A percentile compares a stretch with the other conserved stretches of the same genome.
Evolutionary conservation across 2,113 vertebrate genomes (phyloP).

Genomic region (Lampris incognitus): DNA sequence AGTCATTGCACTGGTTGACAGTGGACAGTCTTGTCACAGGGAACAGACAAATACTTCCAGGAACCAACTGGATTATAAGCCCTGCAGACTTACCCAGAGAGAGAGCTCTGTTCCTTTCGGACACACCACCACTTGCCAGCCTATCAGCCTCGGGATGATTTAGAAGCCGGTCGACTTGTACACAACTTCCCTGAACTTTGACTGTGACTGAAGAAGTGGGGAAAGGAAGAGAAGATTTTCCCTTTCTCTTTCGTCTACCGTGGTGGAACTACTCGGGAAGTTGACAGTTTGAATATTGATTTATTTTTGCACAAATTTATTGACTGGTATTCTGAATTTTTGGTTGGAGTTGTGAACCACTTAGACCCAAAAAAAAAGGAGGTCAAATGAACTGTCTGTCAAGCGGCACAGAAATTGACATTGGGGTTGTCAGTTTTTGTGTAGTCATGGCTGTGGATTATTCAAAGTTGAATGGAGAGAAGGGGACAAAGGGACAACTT

Average conservation of each 20-base stretch:
- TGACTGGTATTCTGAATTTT: too few relatives aligned
- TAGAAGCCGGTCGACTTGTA: neutral
- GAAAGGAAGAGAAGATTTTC: neutral
- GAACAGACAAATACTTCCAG: conserved; percentile 25
- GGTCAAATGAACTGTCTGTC: neutral
- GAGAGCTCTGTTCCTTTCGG: conserved; percentile 13
- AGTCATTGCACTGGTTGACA: conserved; percentile 22
- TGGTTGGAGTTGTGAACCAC: too few relatives aligned
- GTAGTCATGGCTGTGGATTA: neutral
- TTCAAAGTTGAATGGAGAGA: neutral
- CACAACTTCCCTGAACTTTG: neutral
- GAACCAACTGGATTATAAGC: conserved; percentile 28
- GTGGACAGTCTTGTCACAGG: neutral
- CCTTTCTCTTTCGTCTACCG: neutral
- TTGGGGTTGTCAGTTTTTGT: neutral
- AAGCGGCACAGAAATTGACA: neutral
- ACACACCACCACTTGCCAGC: neutral
- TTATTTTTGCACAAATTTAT: too few relatives aligned
- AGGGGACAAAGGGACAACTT: neutral
- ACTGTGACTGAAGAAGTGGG: neutral
- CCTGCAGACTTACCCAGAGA: conserved; percentile 14
- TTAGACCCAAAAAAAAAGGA: too few relatives aligned
- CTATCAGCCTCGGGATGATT: neutral
- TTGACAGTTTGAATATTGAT: neutral
- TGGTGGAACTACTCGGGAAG: neutral